These are phyloP conservation scores for Procambarus virginalis DNA, from an alignment of 1,140 invertebrate species.

Conservation along the genomic window DNA sequence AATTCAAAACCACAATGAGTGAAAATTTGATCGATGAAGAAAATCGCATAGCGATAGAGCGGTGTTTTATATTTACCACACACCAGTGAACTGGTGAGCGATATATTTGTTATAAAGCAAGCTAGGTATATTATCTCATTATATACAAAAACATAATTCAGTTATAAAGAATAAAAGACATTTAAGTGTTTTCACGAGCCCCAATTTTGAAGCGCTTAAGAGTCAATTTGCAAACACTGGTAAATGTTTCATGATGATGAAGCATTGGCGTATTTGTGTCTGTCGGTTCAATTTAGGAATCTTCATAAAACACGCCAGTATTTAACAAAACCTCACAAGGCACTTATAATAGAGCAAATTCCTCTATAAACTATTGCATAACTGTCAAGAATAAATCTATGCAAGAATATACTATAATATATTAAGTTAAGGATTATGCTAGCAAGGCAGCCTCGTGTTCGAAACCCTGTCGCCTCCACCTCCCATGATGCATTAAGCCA, in stretches of 20 bases:
- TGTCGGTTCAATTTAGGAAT: background rate
- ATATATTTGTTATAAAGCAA: slow-evolving; percentile 45
- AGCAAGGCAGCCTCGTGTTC: slow-evolving; percentile 35
- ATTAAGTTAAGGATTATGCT: slow-evolving; percentile 37
- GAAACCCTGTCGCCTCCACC: slow-evolving; percentile 27
- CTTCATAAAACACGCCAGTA: background rate
- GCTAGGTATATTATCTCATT: slow-evolving; percentile 46
- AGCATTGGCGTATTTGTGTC: background rate
- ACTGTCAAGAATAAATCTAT: slow-evolving; percentile 51
- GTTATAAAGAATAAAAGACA: slow-evolving; percentile 7
- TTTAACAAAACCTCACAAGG: slow-evolving; percentile 2
- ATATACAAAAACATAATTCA: slow-evolving; percentile 46
- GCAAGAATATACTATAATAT: slow-evolving; percentile 47
- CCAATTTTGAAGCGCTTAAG: slow-evolving; percentile 13
- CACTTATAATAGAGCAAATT: background rate
- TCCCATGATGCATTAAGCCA: slow-evolving; percentile 8
- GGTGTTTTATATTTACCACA: slow-evolving; percentile 42
- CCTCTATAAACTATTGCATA: slow-evolving; percentile 40
- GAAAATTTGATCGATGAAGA: slow-evolving; percentile 14
- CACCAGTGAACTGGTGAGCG: slow-evolving; percentile 13
- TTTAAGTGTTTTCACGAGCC: slow-evolving; percentile 20
- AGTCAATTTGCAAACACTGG: background rate
- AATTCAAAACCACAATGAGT: background rate
- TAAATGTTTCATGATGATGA: background rate
- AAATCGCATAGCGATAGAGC: slow-evolving; percentile 52